These are phyloP conservation scores for Blastomussa wellsi DNA, from an alignment of 92 coral and sea anemone genomes.

Conservation along the genomic window DNA sequence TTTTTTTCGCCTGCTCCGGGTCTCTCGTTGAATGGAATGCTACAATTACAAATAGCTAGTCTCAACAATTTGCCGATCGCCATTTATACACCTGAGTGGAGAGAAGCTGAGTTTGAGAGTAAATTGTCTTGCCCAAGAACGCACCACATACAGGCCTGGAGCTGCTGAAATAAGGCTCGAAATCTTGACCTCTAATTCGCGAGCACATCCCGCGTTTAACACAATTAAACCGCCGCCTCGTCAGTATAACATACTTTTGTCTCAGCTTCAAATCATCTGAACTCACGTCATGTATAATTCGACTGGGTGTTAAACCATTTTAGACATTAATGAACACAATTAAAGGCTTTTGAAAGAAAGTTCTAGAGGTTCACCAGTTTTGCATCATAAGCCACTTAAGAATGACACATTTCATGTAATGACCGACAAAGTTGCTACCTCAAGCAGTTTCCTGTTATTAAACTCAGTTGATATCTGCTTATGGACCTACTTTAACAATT, in stretches of 20 bases:
- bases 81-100: too few species aligned
- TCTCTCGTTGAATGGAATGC: too few species aligned
- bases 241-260: not conserved
- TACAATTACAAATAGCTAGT: too few species aligned
- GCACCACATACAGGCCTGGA: not conserved
- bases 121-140: not conserved
- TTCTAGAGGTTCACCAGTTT: not conserved
- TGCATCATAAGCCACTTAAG: not conserved
- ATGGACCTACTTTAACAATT: not conserved
- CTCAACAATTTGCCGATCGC: too few species aligned
- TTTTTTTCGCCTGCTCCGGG: too few species aligned
- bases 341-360: not conserved
- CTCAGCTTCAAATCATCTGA: not conserved
- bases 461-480: not conserved
- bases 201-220: not conserved
- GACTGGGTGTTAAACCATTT: not conserved
- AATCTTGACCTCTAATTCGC: not conserved
- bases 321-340: not conserved
- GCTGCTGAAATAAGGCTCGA: not conserved
- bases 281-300: not conserved
- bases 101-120: too few species aligned
- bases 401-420: not conserved
- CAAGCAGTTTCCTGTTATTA: not conserved
- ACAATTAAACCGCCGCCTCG: not conserved
- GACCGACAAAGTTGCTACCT: not conserved